phyloP scores from a whole-genome alignment of 2,888 invertebrate species.

The Pachymerium ferrugineum region DNA sequence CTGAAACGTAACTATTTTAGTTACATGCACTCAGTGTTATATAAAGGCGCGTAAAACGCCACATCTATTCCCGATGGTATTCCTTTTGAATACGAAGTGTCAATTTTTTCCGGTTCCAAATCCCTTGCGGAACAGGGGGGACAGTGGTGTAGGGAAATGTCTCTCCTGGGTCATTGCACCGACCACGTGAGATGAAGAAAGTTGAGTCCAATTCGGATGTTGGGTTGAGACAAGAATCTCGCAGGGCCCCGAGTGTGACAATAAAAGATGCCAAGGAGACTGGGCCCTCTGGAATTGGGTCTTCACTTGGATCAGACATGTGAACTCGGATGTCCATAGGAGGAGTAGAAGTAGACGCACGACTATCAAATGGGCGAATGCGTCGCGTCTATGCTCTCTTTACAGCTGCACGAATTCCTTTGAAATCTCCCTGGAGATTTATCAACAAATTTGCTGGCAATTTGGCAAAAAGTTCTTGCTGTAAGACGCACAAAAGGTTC shows the following conservation, averaged over 20 bases:
- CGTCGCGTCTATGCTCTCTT: neutral
- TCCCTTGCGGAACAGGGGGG: slow-evolving; percentile 5
- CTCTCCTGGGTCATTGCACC: slow-evolving; percentile 19
- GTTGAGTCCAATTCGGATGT: slow-evolving; percentile 22
- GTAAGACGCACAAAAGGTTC: too few relatives aligned
- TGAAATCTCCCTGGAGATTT: slow-evolving; percentile 11
- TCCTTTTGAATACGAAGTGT: slow-evolving; percentile 1
- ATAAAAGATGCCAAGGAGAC: slow-evolving; percentile 25
- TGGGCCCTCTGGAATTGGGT: slow-evolving; percentile 24
- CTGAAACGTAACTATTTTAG: neutral
- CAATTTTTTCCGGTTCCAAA: neutral
- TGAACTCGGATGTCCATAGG: slow-evolving; percentile 14
- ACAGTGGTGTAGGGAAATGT: neutral
- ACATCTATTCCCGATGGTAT: neutral
- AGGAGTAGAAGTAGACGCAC: slow-evolving; percentile 10
- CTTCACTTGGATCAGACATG: slow-evolving; percentile 17
- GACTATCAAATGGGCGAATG: slow-evolving; percentile 22
- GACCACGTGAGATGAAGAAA: slow-evolving; percentile 23
- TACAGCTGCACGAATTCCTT: slow-evolving; percentile 16
- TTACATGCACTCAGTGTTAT: neutral
- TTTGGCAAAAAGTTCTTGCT: too few relatives aligned
- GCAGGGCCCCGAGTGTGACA: slow-evolving; percentile 21
- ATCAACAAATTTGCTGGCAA: slow-evolving; percentile 18
- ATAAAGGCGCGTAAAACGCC: neutral
- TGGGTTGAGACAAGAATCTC: slow-evolving; percentile 24